phyloP scores from a whole-genome alignment of 2,797 vertebrate genomes.

The Borostomias antarcticus region DNA sequence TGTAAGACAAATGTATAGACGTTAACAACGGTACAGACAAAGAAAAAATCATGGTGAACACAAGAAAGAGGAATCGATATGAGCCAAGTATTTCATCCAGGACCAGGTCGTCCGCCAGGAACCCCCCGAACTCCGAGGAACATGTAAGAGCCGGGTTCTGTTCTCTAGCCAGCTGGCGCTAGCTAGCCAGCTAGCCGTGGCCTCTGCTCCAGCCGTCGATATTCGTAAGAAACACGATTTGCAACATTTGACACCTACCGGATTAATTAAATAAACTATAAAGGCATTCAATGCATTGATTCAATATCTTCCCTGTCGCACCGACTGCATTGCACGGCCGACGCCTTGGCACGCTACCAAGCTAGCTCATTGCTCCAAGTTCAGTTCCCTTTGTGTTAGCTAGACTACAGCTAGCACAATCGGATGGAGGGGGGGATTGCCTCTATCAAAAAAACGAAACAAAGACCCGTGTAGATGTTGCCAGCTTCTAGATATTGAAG shows the following conservation, averaged over 20 bases:
- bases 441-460: neutral
- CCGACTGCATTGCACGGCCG: constrained; percentile 31
- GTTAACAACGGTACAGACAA: constrained; percentile 56
- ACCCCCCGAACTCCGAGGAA: constrained; percentile 73
- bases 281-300: neutral
- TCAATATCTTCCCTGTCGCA: constrained; percentile 5
- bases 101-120: constrained; percentile 80
- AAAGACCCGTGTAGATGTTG: neutral
- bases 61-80: constrained; percentile 84
- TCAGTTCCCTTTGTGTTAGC: constrained; percentile 85
- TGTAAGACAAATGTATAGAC: constrained; percentile 67
- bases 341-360: constrained; percentile 51
- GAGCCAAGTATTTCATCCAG: constrained; percentile 74
- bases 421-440: constrained; percentile 19
- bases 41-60: constrained; percentile 89
- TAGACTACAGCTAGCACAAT: constrained; percentile 33
- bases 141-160: constrained; percentile 75
- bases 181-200: constrained; percentile 57
- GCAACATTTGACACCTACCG: constrained; percentile 53
- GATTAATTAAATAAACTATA: constrained; percentile 7
- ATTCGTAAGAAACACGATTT: constrained; percentile 22
- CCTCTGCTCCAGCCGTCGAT: constrained; percentile 52
- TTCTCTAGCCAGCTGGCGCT: constrained; percentile 43
- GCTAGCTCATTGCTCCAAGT: constrained; percentile 60
- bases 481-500: neutral